Conservation (phyloP, 2,113 vertebrate species). For the Trachemys scripta region DNA sequence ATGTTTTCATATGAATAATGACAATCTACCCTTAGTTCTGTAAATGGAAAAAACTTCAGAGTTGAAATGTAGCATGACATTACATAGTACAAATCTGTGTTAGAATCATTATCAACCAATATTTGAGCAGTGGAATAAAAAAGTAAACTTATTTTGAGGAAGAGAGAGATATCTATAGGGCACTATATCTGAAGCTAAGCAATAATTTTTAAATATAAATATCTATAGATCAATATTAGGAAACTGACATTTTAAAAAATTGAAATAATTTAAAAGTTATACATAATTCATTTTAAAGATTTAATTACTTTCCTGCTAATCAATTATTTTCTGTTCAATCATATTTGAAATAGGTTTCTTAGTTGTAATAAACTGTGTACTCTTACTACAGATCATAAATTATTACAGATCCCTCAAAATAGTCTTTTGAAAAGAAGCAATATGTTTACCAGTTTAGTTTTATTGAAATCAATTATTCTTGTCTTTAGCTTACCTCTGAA, state of each 20-base stretch:
- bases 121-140: not conserved
- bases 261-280: not conserved
- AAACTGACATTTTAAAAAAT: not conserved
- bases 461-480: not conserved
- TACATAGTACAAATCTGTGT: not conserved
- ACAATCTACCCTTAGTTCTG: not conserved
- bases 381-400: not conserved
- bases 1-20: not conserved
- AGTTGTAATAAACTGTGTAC: not conserved
- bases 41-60: not conserved
- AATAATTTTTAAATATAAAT: not conserved
- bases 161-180: not conserved
- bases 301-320: not conserved
- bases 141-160: not conserved
- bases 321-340: not conserved
- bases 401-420: not conserved
- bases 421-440: not conserved
- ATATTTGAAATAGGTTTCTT: not conserved
- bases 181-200: not conserved
- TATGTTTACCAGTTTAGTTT: not conserved
- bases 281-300: not conserved
- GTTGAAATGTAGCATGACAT: not conserved
- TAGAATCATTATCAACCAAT: not conserved
- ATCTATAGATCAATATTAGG: not conserved
- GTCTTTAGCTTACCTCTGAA: constrained; percentile 75